Evolutionary conservation across 2,797 vertebrate genomes (phyloP).

Genomic region (Sebastes miniatus): DNA sequence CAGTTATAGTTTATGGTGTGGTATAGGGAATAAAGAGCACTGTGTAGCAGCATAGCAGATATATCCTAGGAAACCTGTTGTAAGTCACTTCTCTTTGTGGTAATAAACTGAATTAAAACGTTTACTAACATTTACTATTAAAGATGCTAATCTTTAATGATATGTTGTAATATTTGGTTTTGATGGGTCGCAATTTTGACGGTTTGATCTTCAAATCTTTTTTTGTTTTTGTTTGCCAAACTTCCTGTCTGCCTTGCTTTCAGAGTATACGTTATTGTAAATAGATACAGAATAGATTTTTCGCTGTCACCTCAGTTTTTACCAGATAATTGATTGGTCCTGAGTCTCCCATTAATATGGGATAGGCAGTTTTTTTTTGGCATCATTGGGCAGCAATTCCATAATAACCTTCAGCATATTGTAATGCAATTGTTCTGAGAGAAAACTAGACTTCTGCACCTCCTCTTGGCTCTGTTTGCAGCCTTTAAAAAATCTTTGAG

Average conservation of each 20-base stretch:
- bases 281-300: not conserved
- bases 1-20: slow-evolving; percentile 49
- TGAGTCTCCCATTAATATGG: not conserved
- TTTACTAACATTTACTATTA: slow-evolving; percentile 2
- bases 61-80: slow-evolving; percentile 48
- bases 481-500: no score
- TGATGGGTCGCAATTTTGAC: not conserved
- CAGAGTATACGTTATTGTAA: not conserved
- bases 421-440: no score
- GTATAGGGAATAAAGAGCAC: slow-evolving; percentile 53
- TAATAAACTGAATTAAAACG: slow-evolving; percentile 53
- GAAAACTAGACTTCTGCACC: no score
- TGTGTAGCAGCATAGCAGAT: slow-evolving; percentile 59
- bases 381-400: no score
- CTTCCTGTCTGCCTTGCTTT: not conserved
- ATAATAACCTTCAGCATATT: no score
- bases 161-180: slow-evolving; percentile 34
- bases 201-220: not conserved
- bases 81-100: slow-evolving; percentile 46
- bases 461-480: no score
- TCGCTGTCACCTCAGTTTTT: not conserved
- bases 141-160: not conserved
- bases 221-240: not conserved
- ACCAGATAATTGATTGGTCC: not conserved
- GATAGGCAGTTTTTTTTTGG: no score